Base-by-base conservation (phyloP, 2,888 invertebrate species). In the Drosophila heteroneura region DNA sequence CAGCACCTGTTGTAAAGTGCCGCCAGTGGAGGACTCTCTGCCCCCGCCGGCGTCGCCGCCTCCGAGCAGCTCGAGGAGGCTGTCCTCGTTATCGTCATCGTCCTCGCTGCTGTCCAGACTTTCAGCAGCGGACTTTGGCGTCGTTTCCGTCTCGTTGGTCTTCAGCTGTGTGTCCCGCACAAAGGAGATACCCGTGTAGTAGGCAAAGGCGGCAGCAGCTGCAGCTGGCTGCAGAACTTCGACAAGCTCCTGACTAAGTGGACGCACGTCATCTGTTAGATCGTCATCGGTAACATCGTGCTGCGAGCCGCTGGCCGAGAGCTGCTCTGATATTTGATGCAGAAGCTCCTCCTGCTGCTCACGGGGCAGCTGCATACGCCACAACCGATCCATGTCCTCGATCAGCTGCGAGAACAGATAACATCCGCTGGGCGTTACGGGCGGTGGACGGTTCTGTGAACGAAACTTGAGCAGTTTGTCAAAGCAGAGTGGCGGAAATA, bases 381-480 rank as follows among this genome's bases (percentile, higher is more conserved):
- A 91, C 74, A 93, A 63, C 4, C 88, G 87, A 82, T 93, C 93
- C 81, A 93, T 89, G 78, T 93, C 93, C 83, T 92, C 90, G 58
- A 92, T 85, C n/a, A 93, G 75, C 67, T 93, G 87, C 9, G 92
- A 93, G 74, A 93, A 93, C 68, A 92, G 81, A 37, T 93, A 93
- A 5, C 89, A 81, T 3, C 44, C 66, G 26, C 41, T 70, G 16
- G 59, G 44, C 14, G 58, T 60, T 9, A 62, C 59, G 0, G 69
- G 64, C 9, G 62, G 59, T 0, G 67, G 68, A 9, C 75, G 68
- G 19, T 67, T 14, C 47, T 61, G 44, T 4, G 81, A 70, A 0
- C 86, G 90, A 53, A 93, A 91, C 71, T 91, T 91, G 5, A 93
- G 82, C 41, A 90, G 67, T 77, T 92, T 92, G 62, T 91, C 91